Evolutionary conservation across 2,797 vertebrate species (phyloP), one percentile per base, ranked within the genome.

Genomic region (Coendou prehensilis): DNA sequence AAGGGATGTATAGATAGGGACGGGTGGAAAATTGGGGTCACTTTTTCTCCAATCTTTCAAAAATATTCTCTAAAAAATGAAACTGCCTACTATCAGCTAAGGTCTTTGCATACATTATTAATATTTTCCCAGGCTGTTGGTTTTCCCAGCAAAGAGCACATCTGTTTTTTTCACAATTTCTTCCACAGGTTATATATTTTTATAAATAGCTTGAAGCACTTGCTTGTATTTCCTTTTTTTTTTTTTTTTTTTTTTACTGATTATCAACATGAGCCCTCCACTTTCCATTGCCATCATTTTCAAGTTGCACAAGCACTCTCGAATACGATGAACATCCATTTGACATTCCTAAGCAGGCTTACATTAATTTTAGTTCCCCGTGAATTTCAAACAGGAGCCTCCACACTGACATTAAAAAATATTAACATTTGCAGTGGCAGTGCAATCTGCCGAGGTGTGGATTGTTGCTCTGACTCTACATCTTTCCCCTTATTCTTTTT

Each of bases 331-430:
- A 92, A 81, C 85, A 37, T 56, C 54, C 23, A 54, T 97, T 85
- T 95, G 93, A 97, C 96, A 93, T 95, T 97, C 97, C 71, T 69
- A 95, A 86, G 64, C 78, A 75, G 73, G 73, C 94, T 93, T 93
- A 41, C 94, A 61, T 93, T 97, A 96, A 57, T 97, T 98, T 96
- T 95, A 87, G 94, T 93, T 97, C 75, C 61, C 91, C 54, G 56
- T 96, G 94, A 76, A 94, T 96, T 98, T 98, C 95, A 96, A 95
- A 92, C 54, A 47, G n/a, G 11, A 97, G 3, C 18, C 93, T 97
- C 80, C 69, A 56, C 61, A 59, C 0, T 91, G 59, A 63, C 84
- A 41, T 83, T 96, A 97, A 92, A 96, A 97, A 87, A 87, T 92
- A 50, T 93, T 96, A 84, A 75, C 83, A 91, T 92, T 94, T 73